A percentile compares a stretch with the other conserved stretches of the same genome.
These are phyloP conservation scores for Acrossocheilus fasciatus DNA, from an alignment of 2,797 vertebrate species.

Conservation along the genomic window DNA sequence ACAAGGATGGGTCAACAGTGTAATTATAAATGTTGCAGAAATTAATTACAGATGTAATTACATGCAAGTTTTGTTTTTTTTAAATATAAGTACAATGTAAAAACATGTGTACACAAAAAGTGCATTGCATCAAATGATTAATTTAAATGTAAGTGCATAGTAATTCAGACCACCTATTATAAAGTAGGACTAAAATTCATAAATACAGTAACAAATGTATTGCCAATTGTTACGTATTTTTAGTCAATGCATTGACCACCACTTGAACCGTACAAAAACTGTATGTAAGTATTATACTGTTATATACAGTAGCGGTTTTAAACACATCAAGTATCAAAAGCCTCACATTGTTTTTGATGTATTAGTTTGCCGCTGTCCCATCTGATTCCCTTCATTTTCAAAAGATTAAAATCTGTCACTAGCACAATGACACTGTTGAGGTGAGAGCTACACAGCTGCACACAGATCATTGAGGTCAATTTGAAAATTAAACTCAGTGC, in stretches of 20 bases:
- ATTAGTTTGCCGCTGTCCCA: not conserved
- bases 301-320: not conserved
- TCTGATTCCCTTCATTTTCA: constrained; percentile 8
- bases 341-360: not conserved
- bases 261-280: not conserved
- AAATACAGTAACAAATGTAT: not conserved
- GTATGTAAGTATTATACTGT: not conserved
- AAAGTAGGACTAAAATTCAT: not conserved
- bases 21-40: not conserved
- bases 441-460: constrained; percentile 20
- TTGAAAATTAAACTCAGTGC: constrained; percentile 42
- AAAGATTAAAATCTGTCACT: not conserved
- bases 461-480: constrained; percentile 20
- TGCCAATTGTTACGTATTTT: not conserved
- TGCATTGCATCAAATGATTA: not conserved
- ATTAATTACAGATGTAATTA: not conserved
- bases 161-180: not conserved
- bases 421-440: not conserved
- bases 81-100: not conserved
- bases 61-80: not conserved
- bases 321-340: constrained; percentile 14
- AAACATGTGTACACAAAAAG: not conserved
- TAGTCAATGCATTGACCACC: not conserved
- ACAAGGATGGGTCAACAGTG: not conserved
- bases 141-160: not conserved